Evolutionary conservation across 2,888 invertebrate species (phyloP).

Genomic region (Chromoteleia sp.): DNA sequence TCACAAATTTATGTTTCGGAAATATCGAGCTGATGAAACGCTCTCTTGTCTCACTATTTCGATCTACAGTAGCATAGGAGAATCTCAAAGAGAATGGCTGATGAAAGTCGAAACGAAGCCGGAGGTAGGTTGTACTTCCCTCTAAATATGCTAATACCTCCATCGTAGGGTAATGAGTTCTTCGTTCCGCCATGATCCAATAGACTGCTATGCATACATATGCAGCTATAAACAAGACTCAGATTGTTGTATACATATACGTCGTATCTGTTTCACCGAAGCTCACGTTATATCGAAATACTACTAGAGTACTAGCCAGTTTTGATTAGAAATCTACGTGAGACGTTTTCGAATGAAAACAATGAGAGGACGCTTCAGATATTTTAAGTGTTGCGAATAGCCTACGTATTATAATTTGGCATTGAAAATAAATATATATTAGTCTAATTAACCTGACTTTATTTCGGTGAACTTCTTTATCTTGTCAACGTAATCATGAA

Average conservation of each 20-base stretch:
- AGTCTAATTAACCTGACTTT: no score
- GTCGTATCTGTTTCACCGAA: conserved; percentile 72
- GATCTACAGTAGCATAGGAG: conserved; percentile 38
- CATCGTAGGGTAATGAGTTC: conserved; percentile 83
- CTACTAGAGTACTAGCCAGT: conserved; percentile 24
- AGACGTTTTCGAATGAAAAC: conserved; percentile 49
- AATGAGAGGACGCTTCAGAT: conserved; percentile 12
- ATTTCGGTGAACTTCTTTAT: no score
- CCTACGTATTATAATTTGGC: not conserved
- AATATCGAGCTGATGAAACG: conserved; percentile 10
- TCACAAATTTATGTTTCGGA: not conserved
- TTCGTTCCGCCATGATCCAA: conserved; percentile 78
- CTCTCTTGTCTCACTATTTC: conserved; percentile 18
- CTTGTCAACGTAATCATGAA: no score
- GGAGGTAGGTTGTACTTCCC: conserved; percentile 73
- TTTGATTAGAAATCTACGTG: conserved; percentile 64
- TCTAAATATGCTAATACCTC: conserved; percentile 84
- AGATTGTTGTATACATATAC: conserved; percentile 76
- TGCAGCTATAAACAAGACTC: conserved; percentile 83
- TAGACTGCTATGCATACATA: conserved; percentile 83
- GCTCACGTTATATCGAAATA: conserved; percentile 68
- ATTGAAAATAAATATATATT: not conserved
- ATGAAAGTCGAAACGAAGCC: conserved; percentile 72
- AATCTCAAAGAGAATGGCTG: conserved; percentile 66
- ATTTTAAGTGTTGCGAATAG: conserved; percentile 5